phyloP scores from a whole-genome alignment of 2,113 vertebrate genomes.

The Ceyx margarethae region DNA sequence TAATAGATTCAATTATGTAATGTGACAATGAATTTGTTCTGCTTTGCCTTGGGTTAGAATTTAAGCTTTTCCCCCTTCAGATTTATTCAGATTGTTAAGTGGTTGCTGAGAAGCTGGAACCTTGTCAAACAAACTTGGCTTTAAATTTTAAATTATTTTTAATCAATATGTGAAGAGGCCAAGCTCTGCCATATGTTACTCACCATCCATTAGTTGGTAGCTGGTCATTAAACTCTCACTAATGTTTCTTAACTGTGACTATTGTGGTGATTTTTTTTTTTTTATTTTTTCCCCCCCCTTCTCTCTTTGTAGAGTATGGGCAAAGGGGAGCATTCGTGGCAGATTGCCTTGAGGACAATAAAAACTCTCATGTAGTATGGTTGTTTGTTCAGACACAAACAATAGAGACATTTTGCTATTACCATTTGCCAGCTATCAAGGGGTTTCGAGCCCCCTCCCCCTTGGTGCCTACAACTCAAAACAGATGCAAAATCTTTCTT shows the following conservation, averaged over 20 bases:
- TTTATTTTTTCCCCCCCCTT: rapidly evolving
- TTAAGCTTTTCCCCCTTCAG: constrained; percentile 18
- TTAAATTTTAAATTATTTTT: constrained; percentile 60
- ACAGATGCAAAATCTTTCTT: constrained; percentile 86
- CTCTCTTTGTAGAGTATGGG: constrained; percentile 45
- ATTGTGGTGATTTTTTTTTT: constrained; percentile 16
- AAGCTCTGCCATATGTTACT: constrained; percentile 40
- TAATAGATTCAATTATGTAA: constrained; percentile 36
- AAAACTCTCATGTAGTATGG: constrained; percentile 77
- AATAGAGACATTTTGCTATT: constrained; percentile 76
- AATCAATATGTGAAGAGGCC: constrained; percentile 19
- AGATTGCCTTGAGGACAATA: constrained; percentile 84
- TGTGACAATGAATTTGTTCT: not conserved
- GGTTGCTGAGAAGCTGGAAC: constrained; percentile 22
- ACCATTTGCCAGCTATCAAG: constrained; percentile 73
- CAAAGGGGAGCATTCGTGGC: constrained; percentile 68
- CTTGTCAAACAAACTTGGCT: constrained; percentile 14
- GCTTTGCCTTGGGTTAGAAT: constrained; percentile 21
- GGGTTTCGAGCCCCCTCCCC: constrained; percentile 62
- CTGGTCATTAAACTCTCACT: constrained; percentile 55
- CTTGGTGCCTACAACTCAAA: constrained; percentile 76
- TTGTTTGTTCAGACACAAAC: constrained; percentile 73
- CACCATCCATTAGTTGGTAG: constrained; percentile 59
- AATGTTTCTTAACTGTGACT: constrained; percentile 48
- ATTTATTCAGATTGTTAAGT: constrained; percentile 8